Conservation (phyloP, 2,797 vertebrate genomes). For the Poeciliopsis presidionis region DNA sequence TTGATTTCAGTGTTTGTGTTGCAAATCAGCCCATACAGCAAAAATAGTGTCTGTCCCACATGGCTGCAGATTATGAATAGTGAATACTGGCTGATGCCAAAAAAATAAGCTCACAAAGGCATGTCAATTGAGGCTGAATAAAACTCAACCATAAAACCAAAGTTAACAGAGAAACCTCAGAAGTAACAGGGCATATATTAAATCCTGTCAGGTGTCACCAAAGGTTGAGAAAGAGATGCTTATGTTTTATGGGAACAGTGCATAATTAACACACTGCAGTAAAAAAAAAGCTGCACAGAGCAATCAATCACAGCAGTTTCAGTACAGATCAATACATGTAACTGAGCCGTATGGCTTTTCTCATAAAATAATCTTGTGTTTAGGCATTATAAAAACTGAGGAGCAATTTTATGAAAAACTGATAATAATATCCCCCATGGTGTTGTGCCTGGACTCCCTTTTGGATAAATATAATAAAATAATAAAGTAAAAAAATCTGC, state of each 20-base stretch:
- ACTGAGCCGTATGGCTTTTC: constrained; percentile 20
- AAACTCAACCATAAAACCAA: constrained; percentile 74
- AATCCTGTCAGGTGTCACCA: constrained; percentile 16
- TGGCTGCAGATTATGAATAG: constrained; percentile 24
- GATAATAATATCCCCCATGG: constrained; percentile 34
- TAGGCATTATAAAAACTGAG: constrained; percentile 14
- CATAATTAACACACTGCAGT: constrained; percentile 27
- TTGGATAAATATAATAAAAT: constrained; percentile 41
- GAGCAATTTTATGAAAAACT: constrained; percentile 22
- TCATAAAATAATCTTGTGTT: constrained; percentile 21
- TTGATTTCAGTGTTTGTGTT: constrained; percentile 43
- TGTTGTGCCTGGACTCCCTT: constrained; percentile 6
- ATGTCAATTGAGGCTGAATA: constrained; percentile 68
- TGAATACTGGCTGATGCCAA: constrained; percentile 28
- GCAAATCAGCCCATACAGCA: constrained; percentile 50
- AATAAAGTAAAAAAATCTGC: constrained; percentile 43
- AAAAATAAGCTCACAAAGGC: constrained; percentile 27
- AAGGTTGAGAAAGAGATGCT: constrained; percentile 9
- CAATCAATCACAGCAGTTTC: constrained; percentile 46
- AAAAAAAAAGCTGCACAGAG: constrained; percentile 19
- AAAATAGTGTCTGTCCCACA: constrained; percentile 51
- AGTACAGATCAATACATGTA: constrained; percentile 33
- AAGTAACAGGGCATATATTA: constrained; percentile 18
- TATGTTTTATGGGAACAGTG: constrained; percentile 19
- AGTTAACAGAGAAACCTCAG: constrained; percentile 24